Percentiles rank a stretch among this genome's conserved stretches.
Conservation (phyloP, 2,888 invertebrate genomes). For the Lepetodrilus schrolli region DNA sequence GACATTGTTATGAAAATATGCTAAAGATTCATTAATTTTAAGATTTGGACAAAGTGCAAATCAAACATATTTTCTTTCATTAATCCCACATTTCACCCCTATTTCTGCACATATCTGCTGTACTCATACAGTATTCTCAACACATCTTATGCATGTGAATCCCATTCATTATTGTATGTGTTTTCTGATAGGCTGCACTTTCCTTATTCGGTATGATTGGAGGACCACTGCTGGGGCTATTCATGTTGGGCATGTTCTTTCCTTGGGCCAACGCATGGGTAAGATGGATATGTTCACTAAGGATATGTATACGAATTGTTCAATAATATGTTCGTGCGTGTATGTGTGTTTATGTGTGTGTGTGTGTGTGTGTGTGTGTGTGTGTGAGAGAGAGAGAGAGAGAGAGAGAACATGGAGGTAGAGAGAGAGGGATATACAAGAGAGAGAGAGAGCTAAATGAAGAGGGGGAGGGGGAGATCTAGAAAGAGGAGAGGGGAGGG, state of each 20-base stretch:
- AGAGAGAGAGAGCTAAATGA: background rate
- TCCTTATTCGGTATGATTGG: slow-evolving; percentile 74
- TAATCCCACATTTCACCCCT: background rate
- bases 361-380: background rate
- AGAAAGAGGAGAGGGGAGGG: background rate
- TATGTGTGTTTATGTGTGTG: no score
- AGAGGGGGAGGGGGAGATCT: background rate
- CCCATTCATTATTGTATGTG: no score
- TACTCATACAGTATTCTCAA: background rate
- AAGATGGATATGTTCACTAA: no score
- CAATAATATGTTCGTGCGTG: background rate
- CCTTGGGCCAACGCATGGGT: slow-evolving; percentile 78
- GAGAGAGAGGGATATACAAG: no score
- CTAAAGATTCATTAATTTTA: no score
- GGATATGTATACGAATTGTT: no score
- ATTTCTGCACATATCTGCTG: background rate
- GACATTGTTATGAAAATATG: no score
- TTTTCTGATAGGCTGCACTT: slow-evolving; percentile 74
- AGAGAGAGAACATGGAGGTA: no score
- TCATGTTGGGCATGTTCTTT: slow-evolving; percentile 74
- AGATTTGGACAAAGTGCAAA: no score
- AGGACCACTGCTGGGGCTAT: slow-evolving; percentile 73
- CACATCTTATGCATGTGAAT: background rate
- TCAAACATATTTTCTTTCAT: no score
- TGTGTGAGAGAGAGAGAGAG: background rate